Percentiles rank a stretch among this genome's conserved stretches.
Conservation (phyloP, 2,888 invertebrate species). For the Spatulosminthurus flaviceps region DNA sequence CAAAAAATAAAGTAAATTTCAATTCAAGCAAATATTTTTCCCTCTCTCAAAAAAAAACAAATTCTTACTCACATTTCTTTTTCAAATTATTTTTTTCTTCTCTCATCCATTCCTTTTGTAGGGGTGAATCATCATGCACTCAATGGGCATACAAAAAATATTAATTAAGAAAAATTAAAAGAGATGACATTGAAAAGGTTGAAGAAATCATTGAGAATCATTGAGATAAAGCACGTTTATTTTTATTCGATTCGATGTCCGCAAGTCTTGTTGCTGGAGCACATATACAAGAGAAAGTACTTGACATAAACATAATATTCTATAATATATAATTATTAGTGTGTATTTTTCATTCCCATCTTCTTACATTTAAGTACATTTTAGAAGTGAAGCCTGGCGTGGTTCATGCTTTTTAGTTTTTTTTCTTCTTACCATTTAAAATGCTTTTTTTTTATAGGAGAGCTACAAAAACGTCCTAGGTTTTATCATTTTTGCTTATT, state of each 20-base stretch:
- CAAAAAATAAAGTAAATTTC: background rate
- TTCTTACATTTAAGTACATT: background rate
- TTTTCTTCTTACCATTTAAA: too few species aligned
- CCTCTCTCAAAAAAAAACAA: background rate
- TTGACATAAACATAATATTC: background rate
- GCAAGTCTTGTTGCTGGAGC: constrained; percentile 20
- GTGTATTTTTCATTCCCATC: background rate
- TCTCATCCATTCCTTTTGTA: too few species aligned
- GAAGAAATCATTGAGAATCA: too few species aligned
- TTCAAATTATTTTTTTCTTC: too few species aligned
- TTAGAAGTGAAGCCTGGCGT: background rate
- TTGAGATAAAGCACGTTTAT: constrained; percentile 32
- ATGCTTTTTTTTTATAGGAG: too few species aligned
- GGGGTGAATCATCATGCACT: too few species aligned
- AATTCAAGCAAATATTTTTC: background rate
- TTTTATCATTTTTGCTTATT: too few species aligned
- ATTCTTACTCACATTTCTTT: too few species aligned
- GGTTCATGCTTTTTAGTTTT: background rate
- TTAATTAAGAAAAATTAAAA: too few species aligned
- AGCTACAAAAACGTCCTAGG: too few species aligned
- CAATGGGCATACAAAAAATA: too few species aligned
- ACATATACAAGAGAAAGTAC: constrained; percentile 14
- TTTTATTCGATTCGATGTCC: constrained; percentile 28
- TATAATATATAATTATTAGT: background rate
- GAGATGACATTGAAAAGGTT: too few species aligned